phyloP scores from a whole-genome alignment of 2,113 vertebrate genomes.

The Lampris incognitus region DNA sequence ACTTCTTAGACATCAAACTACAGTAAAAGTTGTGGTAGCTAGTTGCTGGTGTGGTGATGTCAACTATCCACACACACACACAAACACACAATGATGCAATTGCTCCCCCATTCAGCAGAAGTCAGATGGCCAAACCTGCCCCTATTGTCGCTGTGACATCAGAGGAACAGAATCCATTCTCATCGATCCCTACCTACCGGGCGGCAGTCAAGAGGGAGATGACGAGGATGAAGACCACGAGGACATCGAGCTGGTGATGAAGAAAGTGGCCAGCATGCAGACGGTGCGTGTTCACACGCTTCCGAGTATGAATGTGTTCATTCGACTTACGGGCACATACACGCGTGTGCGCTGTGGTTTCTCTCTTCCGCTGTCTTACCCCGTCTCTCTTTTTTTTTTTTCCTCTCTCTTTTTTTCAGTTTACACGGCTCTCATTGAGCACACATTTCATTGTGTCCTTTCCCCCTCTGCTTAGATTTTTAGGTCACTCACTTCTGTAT shows the following conservation, averaged over 20 bases:
- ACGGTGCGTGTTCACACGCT: constrained; percentile 52
- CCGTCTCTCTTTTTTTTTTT: not conserved
- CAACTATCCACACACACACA: constrained; percentile 9
- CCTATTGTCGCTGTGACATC: constrained; percentile 89
- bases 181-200: constrained; percentile 67
- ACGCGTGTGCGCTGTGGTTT: not conserved
- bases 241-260: constrained; percentile 80
- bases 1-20: constrained; percentile 20
- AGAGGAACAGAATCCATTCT: constrained; percentile 80
- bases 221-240: constrained; percentile 74
- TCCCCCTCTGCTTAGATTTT: not conserved
- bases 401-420: not conserved
- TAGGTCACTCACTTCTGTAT: too few relatives aligned
- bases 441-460: too few relatives aligned
- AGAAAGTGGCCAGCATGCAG: constrained; percentile 75
- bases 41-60: constrained; percentile 20
- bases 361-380: not conserved
- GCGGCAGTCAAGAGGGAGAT: not conserved
- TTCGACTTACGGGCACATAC: not conserved
- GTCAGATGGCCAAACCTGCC: constrained; percentile 85
- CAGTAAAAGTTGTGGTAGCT: constrained; percentile 22
- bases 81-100: not conserved
- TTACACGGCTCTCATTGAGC: too few relatives aligned
- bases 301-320: too few relatives aligned
- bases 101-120: constrained; percentile 70